phyloP scores from a whole-genome alignment of 2,888 invertebrate genomes.

The Barypeithes pellucidus region DNA sequence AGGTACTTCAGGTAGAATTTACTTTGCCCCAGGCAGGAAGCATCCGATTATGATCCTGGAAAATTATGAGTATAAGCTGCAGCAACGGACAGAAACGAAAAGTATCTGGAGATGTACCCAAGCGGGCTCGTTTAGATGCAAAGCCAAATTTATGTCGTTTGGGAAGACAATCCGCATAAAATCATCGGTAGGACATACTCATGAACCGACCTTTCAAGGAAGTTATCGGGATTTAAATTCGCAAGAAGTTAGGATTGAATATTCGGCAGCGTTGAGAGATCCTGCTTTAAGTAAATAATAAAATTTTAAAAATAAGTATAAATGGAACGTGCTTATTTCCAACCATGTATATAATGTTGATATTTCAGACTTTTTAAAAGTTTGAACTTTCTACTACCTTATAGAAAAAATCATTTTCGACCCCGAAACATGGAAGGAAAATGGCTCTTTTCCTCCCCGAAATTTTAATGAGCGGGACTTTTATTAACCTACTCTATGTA shows the following conservation, averaged over 20 bases:
- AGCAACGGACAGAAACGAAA: constrained; percentile 49
- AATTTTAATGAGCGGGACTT: too few species aligned
- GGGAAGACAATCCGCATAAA: constrained; percentile 56
- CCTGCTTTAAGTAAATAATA: neutral
- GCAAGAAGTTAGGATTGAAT: constrained; percentile 34
- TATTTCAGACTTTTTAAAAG: too few species aligned
- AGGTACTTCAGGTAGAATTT: constrained; percentile 53
- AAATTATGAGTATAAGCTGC: constrained; percentile 53
- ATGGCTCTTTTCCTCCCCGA: too few species aligned
- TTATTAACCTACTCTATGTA: too few species aligned
- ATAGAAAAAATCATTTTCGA: too few species aligned
- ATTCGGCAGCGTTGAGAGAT: constrained; percentile 27
- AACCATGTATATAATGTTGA: too few species aligned
- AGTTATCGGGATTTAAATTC: constrained; percentile 17
- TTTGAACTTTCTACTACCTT: too few species aligned
- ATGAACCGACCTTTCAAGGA: constrained; percentile 49
- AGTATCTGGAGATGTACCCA: constrained; percentile 59
- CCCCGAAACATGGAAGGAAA: too few species aligned
- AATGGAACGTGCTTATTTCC: too few species aligned
- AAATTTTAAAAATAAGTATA: neutral
- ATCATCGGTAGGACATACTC: constrained; percentile 56
- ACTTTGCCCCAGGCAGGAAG: constrained; percentile 57
- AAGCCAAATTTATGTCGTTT: constrained; percentile 56
- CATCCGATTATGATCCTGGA: constrained; percentile 58
- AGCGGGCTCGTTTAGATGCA: constrained; percentile 57